Percentiles rank a stretch among this genome's conserved stretches.
Conservation (phyloP, 2,113 vertebrate genomes). For the Bombycilla garrulus region DNA sequence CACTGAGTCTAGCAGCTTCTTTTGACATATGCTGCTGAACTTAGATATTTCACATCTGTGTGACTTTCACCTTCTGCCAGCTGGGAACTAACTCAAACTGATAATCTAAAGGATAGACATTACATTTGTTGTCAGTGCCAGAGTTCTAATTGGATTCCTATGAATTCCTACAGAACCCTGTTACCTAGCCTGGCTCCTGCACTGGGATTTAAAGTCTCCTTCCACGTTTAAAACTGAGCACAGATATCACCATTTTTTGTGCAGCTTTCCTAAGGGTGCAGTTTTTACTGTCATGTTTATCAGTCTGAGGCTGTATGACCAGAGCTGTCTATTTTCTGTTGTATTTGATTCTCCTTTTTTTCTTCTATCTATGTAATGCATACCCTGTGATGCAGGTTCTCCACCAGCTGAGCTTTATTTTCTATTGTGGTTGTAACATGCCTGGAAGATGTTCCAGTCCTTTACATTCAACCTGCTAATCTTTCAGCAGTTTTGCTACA, state of each 20-base stretch:
- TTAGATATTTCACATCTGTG: background rate
- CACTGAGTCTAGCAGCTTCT: background rate
- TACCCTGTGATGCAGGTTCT: background rate
- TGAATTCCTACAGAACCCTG: background rate
- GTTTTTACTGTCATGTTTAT: background rate
- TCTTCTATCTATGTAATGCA: background rate
- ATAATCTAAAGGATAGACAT: background rate
- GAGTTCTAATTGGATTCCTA: background rate
- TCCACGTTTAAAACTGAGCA: fast-evolving
- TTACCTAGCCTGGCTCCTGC: background rate
- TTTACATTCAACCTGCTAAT: background rate
- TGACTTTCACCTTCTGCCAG: background rate
- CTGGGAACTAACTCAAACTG: background rate
- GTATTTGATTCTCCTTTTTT: background rate
- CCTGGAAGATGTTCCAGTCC: background rate
- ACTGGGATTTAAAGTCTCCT: background rate
- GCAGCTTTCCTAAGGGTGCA: background rate
- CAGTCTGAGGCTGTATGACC: background rate
- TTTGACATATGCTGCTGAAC: background rate
- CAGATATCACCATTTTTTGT: background rate
- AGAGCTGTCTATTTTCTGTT: background rate
- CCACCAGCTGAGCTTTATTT: background rate
- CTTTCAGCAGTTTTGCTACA: background rate
- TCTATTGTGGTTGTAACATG: background rate
- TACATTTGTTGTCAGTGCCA: background rate